Conservation (phyloP, 2,113 vertebrate genomes). For the Myrmecophaga tridactyla region DNA sequence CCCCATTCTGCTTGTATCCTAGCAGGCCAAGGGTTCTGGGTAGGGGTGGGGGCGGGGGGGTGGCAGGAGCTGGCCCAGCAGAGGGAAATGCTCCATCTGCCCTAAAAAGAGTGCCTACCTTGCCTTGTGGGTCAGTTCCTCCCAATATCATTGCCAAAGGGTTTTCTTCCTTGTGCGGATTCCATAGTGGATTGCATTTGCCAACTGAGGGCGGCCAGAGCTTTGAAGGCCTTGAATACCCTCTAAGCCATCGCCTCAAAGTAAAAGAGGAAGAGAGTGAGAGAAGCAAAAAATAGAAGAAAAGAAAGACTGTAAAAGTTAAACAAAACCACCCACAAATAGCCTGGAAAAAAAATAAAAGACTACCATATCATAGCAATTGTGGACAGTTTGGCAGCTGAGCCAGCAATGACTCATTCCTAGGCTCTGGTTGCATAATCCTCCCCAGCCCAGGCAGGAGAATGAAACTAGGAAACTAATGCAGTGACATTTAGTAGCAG, state of each 20-base stretch:
- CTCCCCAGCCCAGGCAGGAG: slow-evolving; percentile 63
- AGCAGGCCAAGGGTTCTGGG: neutral
- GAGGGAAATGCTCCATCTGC: neutral
- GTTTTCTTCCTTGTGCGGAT: neutral
- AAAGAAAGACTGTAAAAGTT: slow-evolving; percentile 36
- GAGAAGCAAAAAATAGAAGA: slow-evolving; percentile 18
- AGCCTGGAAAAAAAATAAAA: slow-evolving; percentile 35
- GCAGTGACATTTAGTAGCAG: slow-evolving; percentile 76
- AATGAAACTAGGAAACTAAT: slow-evolving; percentile 59
- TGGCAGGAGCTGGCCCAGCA: neutral
- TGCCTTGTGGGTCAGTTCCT: neutral
- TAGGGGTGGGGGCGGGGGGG: too few species aligned
- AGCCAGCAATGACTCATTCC: slow-evolving; percentile 64
- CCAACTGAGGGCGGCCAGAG: neutral
- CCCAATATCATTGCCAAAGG: neutral
- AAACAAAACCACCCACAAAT: slow-evolving; percentile 60
- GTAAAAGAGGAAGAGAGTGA: neutral
- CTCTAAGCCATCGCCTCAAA: neutral
- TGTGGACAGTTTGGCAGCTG: slow-evolving; percentile 56
- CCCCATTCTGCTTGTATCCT: neutral
- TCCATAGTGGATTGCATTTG: neutral
- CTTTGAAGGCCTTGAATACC: neutral
- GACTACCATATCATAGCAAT: slow-evolving; percentile 17
- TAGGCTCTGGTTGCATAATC: slow-evolving; percentile 65
- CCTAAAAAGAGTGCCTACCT: neutral